Base-by-base conservation (phyloP, 2,797 vertebrate species). In the Xyrichtys novacula region DNA sequence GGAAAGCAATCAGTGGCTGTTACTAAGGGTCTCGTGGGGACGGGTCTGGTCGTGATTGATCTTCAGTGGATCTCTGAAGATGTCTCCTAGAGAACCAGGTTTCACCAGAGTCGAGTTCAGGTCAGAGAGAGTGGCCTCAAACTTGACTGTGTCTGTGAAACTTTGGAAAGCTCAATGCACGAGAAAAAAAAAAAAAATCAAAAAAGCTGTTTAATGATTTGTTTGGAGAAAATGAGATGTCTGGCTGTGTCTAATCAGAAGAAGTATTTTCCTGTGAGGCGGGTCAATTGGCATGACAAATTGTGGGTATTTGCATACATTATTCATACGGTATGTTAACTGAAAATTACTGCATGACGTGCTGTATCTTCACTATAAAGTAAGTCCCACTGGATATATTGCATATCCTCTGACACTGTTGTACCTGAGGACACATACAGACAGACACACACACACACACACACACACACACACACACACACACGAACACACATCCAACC, bases 1-100 rank as follows among this genome's bases (percentile, higher is more conserved):
- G 92, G 90, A 94, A 92, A 94, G 92, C 92, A 95, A 94, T 94
- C 94, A 93, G 92, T 90, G 89, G 87, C 89, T 93, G 93, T 93
- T 93, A 94, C 93, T 85, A 85, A 92, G 90, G 91, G 90, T 92
- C 93, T 93, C 91, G 65, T 90, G 92, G 91, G 92, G 91, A 93
- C 56, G 80, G 87, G 80, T 88, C 88, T 39, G 64, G 86, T 88
- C 76, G 79, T 93, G 91, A 95, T 93, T 92, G 93, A 94, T 94
- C 92, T 92, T 89, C 91, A 90, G 85, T 68, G 79, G 85, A 90
- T 85, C 89, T 93, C 89, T 91, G 87, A 89, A 90, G 89, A 91
- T 86, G 88, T 90, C 87, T 89, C 69, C 11, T 11, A 44, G 78
- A 78, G 86, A 90, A 85, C 85, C 70, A 65, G 85, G 80, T 82